These are phyloP conservation scores for Sphaeramia orbicularis DNA, from an alignment of 2,797 vertebrate genomes.

Conservation along the genomic window DNA sequence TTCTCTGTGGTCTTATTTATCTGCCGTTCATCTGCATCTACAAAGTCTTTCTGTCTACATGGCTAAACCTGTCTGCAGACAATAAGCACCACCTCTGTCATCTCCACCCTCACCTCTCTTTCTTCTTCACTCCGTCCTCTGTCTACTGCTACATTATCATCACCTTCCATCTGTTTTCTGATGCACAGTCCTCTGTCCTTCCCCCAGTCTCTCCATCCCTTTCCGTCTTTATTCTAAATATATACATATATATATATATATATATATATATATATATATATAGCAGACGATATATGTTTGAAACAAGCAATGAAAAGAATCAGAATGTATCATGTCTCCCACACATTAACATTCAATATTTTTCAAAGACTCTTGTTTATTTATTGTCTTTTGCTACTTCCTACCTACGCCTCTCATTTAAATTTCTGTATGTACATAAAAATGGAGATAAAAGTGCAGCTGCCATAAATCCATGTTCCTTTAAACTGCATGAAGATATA, in stretches of 20 bases:
- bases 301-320: slow-evolving; percentile 51
- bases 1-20: too few species aligned
- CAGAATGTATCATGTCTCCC: slow-evolving; percentile 23
- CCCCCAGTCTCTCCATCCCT: slow-evolving; percentile 62
- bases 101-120: slow-evolving; percentile 16
- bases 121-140: slow-evolving; percentile 56
- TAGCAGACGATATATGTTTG: slow-evolving; percentile 24
- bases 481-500: background rate
- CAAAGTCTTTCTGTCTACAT: too few species aligned
- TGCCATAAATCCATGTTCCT: slow-evolving; percentile 9
- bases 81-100: slow-evolving; percentile 6
- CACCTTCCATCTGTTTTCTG: slow-evolving; percentile 70
- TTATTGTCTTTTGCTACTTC: background rate
- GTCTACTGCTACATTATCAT: slow-evolving; percentile 68
- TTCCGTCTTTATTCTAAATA: too few species aligned
- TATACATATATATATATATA: too few species aligned
- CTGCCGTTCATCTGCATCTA: too few species aligned
- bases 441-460: slow-evolving; percentile 1
- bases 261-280: too few species aligned
- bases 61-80: slow-evolving; percentile 1
- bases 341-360: background rate
- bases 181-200: slow-evolving; percentile 65
- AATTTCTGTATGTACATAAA: slow-evolving; percentile 13
- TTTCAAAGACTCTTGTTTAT: background rate
- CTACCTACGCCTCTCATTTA: background rate